Base-by-base conservation (phyloP, 2,888 invertebrate genomes). In the Acronicta leporina region DNA sequence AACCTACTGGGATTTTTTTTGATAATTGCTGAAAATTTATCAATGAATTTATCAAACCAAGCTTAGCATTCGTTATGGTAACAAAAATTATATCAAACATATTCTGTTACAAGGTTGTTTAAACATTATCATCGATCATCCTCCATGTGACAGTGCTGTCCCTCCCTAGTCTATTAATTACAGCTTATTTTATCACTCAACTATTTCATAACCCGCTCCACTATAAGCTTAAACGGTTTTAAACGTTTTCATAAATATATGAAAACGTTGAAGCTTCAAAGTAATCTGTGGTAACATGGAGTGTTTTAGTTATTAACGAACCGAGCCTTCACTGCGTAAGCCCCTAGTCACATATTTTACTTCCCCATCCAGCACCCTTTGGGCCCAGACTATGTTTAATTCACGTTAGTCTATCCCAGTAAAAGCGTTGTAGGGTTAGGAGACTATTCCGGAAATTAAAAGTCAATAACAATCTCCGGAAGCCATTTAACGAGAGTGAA, bases 301-400 rank as follows among this genome's bases (percentile, higher is more conserved):
- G 42, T n/a, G 13, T 8, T 43, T 67, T 54, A 73, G 42, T 67
- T 56, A 68, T 59, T 63, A 68, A 47, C 55, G 25, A 44, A 13
- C 27, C 33, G 42, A 14, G 33, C 41, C 38, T 56, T n/a, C 7
- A n/a, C 35, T 55, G 16, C 14, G 44, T 53, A 47, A 70, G 53
- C 25, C 33, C 20, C 33, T 56, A 16, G 48, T 40, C 53, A 49
- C 45, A 68, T 49, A 63, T 55, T 60, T 55, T 50, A 62, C 43
- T 38, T 43, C 14, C 3, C 25, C 15, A 44, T 25, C 41, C 30
- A 61, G 15, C 46, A 50, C 35, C 16, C 15, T 55, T 51, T 16
- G 9, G 54, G 45, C 7, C 20, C 38, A 15, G 43, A 43, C 20
- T 50, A 58, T 73, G 68, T 67, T 55, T 72, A 61, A 70, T 67